Conservation (phyloP, 2,888 invertebrate genomes). For the Drosophila formosana region DNA sequence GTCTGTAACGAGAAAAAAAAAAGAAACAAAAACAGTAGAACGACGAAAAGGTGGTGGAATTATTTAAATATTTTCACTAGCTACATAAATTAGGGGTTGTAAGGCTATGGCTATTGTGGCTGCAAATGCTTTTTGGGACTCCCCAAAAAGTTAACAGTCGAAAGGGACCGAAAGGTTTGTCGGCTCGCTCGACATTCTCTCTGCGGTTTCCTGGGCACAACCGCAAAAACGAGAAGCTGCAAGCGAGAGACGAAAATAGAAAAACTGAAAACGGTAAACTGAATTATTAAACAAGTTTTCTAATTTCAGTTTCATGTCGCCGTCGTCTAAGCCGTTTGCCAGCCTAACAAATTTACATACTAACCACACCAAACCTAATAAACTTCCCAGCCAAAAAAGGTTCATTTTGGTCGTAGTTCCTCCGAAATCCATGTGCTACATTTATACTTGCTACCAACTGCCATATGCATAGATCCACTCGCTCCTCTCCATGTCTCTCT, state of each 20-base stretch:
- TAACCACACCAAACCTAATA: constrained; percentile 64
- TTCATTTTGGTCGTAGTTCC: constrained; percentile 57
- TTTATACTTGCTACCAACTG: constrained; percentile 68
- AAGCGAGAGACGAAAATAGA: constrained; percentile 3
- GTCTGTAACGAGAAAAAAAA: constrained; percentile 65
- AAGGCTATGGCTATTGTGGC: constrained; percentile 11
- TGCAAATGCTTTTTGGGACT: constrained; percentile 40
- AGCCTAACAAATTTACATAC: constrained; percentile 65
- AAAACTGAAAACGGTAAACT: constrained; percentile 51
- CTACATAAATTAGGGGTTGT: constrained; percentile 34
- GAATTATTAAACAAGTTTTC: constrained; percentile 78
- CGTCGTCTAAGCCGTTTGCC: constrained; percentile 28
- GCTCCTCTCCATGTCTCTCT: constrained; percentile 36
- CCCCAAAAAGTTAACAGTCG: constrained; percentile 47
- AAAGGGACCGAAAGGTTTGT: constrained; percentile 63
- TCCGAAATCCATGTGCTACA: constrained; percentile 54
- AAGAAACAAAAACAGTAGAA: constrained; percentile 6
- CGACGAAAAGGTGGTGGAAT: constrained; percentile 31
- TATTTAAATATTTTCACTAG: constrained; percentile 46
- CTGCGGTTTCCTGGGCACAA: constrained; percentile 41
- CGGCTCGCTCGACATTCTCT: constrained; percentile 20
- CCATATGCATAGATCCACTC: constrained; percentile 67
- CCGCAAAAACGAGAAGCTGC: constrained; percentile 15
- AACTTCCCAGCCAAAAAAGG: constrained; percentile 60
- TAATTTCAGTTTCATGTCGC: constrained; percentile 71